These are phyloP conservation scores for Muscina levida DNA, from an alignment of 2,888 invertebrate genomes.

Conservation along the genomic window DNA sequence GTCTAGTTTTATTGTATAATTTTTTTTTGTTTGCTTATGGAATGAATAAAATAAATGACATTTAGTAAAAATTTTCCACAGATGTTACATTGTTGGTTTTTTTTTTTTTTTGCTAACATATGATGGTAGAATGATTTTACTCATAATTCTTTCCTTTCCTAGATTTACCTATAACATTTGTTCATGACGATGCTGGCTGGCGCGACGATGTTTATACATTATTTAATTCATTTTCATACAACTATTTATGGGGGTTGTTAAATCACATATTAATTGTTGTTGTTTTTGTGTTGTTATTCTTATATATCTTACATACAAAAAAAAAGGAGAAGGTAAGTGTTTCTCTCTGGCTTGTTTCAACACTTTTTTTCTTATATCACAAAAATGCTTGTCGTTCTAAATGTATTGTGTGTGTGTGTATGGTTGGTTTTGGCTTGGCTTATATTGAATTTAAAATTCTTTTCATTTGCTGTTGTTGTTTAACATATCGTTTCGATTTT, in stretches of 20 bases:
- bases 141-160: conserved; percentile 24
- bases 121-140: conserved; percentile 35
- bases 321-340: conserved; percentile 37
- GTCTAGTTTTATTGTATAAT: conserved; percentile 46
- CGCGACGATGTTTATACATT: conserved; percentile 4
- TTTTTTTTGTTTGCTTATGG: conserved; percentile 67
- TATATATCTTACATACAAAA: conserved; percentile 45
- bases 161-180: too few species aligned
- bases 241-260: too few species aligned
- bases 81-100: too few species aligned
- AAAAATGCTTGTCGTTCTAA: conserved; percentile 50
- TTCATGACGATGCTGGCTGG: too few species aligned
- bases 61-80: conserved; percentile 45
- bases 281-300: conserved; percentile 55
- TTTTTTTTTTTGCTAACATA: too few species aligned
- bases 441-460: conserved; percentile 40
- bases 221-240: conserved; percentile 28
- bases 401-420: conserved; percentile 16
- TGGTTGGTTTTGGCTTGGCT: conserved; percentile 22
- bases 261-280: conserved; percentile 62
- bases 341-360: conserved; percentile 38
- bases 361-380: conserved; percentile 64
- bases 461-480: conserved; percentile 8
- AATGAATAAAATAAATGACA: conserved; percentile 71
- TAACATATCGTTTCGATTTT: conserved; percentile 10